phyloP scores from a whole-genome alignment of 2,113 vertebrate genomes.

The Coptodon rendalli region DNA sequence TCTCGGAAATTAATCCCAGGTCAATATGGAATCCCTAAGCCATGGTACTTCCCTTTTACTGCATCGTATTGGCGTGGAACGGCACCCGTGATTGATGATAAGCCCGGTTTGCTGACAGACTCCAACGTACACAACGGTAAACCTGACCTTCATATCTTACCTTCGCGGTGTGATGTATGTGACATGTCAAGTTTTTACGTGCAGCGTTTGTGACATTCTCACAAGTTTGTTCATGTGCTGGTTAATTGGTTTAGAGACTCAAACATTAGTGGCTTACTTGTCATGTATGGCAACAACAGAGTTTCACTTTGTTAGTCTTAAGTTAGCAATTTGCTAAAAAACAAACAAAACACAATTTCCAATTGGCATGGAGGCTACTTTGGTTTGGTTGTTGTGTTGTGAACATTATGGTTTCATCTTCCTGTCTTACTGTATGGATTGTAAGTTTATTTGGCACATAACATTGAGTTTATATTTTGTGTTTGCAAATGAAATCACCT shows the following conservation, averaged over 20 bases:
- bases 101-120: slow-evolving; percentile 9
- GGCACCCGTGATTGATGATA: neutral
- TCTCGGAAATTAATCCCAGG: slow-evolving; percentile 69
- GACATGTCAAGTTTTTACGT: neutral
- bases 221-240: neutral
- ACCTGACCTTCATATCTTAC: neutral
- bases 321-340: neutral
- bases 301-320: neutral
- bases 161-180: neutral
- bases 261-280: slow-evolving; percentile 36
- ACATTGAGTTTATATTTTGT: neutral
- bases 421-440: neutral
- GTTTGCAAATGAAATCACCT: neutral
- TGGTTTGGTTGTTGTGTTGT: neutral
- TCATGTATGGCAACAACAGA: slow-evolving; percentile 16
- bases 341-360: neutral
- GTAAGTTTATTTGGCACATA: neutral
- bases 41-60: slow-evolving; percentile 93
- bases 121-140: slow-evolving; percentile 48
- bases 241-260: slow-evolving; percentile 1
- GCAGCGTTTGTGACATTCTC: neutral
- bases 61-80: slow-evolving; percentile 88
- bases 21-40: slow-evolving; percentile 91
- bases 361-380: neutral
- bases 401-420: neutral